Evolutionary conservation across 37 sponge, comb jelly and placozoan genomes (phyloP).

Genomic region (Eunapius fragilis): DNA sequence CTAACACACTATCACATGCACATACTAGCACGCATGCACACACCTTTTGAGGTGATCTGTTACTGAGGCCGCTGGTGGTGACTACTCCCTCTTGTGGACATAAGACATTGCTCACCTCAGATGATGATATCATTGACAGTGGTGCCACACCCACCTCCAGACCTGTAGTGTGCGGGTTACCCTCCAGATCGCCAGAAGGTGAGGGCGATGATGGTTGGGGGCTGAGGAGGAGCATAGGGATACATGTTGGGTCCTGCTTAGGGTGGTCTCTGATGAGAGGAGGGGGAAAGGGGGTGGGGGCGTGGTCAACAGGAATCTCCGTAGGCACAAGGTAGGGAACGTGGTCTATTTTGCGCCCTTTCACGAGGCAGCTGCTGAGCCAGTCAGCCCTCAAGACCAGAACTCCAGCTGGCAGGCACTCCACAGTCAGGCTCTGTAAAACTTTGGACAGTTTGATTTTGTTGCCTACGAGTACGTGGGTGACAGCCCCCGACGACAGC

Average conservation of each 20-base stretch:
- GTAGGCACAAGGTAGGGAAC: constrained; percentile 35
- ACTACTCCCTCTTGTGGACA: not conserved
- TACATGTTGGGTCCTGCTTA: no score
- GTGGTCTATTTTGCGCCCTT: constrained; percentile 20
- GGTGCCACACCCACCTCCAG: not conserved
- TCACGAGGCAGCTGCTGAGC: constrained; percentile 74
- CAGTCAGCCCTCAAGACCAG: constrained; percentile 79
- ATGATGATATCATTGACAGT: no score
- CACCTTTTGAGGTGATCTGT: not conserved
- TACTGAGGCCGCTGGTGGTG: not conserved
- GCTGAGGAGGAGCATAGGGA: no score
- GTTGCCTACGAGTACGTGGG: constrained; percentile 76
- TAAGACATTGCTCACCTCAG: not conserved
- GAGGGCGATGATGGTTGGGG: no score
- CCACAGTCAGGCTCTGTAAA: constrained; percentile 18
- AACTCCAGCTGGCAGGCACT: constrained; percentile 31
- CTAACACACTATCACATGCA: no score
- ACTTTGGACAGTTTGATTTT: constrained; percentile 30
- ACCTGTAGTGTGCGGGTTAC: not conserved
- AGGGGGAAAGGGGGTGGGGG: no score
- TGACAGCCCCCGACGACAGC: constrained; percentile 11
- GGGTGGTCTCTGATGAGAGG: not conserved
- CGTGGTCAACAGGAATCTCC: not conserved
- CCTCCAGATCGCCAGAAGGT: no score
- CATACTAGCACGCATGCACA: not conserved